Percentiles rank a stretch among this genome's conserved stretches.
Evolutionary conservation across 2,113 vertebrate species (phyloP).

Genomic region (Sturnira hondurensis): DNA sequence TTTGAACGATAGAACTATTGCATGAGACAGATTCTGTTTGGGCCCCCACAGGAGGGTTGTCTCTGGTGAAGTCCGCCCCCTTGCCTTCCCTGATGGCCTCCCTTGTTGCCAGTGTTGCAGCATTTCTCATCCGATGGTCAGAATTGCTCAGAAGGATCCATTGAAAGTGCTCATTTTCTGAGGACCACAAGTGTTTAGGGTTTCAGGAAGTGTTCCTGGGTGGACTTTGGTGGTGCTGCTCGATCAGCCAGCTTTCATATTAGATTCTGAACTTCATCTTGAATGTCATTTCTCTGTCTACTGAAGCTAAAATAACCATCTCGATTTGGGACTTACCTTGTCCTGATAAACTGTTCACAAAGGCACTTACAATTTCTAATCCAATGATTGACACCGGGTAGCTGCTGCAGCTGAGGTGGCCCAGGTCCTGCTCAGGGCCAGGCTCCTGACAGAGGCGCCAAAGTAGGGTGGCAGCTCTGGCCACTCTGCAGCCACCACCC

Average conservation of each 20-base stretch:
- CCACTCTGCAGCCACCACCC: conserved; percentile 84
- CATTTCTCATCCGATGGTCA: conserved; percentile 84
- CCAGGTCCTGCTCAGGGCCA: conserved; percentile 85
- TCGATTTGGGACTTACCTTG: neutral
- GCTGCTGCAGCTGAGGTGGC: conserved; percentile 86
- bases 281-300: neutral
- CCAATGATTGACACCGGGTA: conserved; percentile 80
- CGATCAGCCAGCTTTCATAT: neutral
- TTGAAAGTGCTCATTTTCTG: neutral
- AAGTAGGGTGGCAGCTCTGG: conserved; percentile 85
- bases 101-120: conserved; percentile 83
- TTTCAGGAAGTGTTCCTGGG: neutral
- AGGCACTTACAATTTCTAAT: neutral
- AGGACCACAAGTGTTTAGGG: neutral
- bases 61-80: conserved; percentile 85
- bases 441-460: conserved; percentile 75
- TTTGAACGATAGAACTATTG: conserved; percentile 77
- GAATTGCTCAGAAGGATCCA: neutral
- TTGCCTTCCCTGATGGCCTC: conserved; percentile 86
- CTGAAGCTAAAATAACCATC: neutral
- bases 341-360: neutral
- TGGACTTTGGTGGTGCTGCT: neutral
- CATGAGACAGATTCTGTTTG: conserved; percentile 87
- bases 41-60: conserved; percentile 86
- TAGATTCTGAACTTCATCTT: neutral